Conservation (phyloP, 2,888 invertebrate genomes). For the Mesorhabditis spiculigera region DNA sequence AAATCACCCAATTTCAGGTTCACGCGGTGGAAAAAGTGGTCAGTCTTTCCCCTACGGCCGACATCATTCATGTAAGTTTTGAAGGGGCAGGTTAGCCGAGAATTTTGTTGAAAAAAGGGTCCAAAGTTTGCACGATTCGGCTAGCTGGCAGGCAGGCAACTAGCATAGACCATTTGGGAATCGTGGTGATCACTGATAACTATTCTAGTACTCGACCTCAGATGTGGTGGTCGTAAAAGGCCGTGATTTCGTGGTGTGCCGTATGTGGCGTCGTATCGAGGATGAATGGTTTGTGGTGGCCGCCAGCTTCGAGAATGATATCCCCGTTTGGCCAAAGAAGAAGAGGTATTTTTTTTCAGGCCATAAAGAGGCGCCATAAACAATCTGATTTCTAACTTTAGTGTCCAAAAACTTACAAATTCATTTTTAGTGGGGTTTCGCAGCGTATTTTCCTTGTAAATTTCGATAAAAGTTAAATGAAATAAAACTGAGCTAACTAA, state of each 20-base stretch:
- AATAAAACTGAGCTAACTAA: no score
- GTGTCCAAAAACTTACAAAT: neutral
- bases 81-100: no score
- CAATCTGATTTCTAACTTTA: neutral
- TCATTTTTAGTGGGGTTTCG: neutral
- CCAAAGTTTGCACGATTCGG: no score
- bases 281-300: conserved; percentile 16
- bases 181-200: neutral
- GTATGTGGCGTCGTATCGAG: conserved; percentile 15
- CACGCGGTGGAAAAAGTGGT: conserved; percentile 12
- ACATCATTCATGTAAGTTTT: conserved; percentile 17
- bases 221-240: conserved; percentile 21
- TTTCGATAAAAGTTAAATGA: no score
- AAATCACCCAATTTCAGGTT: neutral
- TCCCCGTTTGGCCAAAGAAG: conserved; percentile 18
- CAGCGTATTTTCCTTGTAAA: neutral
- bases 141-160: no score
- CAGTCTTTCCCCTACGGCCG: conserved; percentile 10
- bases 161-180: no score
- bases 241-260: conserved; percentile 18
- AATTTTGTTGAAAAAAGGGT: no score
- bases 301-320: conserved; percentile 18
- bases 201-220: conserved; percentile 18
- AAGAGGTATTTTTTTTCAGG: conserved; percentile 10
- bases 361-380: no score